Evolutionary conservation across 2,113 vertebrate species (phyloP), one percentile per base, ranked within the genome.

Genomic region (Spermophilus dauricus): DNA sequence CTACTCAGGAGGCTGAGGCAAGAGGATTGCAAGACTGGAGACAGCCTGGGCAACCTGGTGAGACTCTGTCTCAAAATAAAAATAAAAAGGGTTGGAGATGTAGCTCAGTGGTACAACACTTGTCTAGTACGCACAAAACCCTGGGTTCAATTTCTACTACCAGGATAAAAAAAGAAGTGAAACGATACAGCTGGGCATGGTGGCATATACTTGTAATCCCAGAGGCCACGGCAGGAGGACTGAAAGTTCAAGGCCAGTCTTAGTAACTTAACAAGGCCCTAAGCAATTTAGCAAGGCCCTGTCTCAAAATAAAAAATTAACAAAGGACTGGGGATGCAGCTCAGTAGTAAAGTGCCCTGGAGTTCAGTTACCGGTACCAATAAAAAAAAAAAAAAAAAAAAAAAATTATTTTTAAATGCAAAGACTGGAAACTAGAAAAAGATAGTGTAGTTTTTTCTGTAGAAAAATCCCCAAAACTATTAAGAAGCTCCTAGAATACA

Each of bases 381-480:
- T 63, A 63, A 28, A 63, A 63, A 63, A 26, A 58, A 42, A 39
- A 39, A 42, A 42, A 42, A n/a, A n/a, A n/a, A 42, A 42, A 42
- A 42, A 42, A 42, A 42, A 42, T 42, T 42, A 42, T 42, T 63
- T 63, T 63, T 63, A 10, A 9, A 63, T 28, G 24, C 16, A 70
- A 58, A 24, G n/a, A 58, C 32, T 51, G 45, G n/a, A 92, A 91
- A 84, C 8, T 81, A 84, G 48, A 10, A 94, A 77, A 94, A 94
- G 87, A 83, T 1, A 91, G 61, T 17, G 24, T 37, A 16, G 45
- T 16, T 77, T 16, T 51, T n/a, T 91, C 82, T 37, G 9, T 18
- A 86, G n/a, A 91, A 93, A 94, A 95, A 83, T 82, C 20, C 16
- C 45, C 70, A 86, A 67, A 22, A 77, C 4, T 78, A 93, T 53